Evolutionary conservation across 2,113 vertebrate species (phyloP).

Genomic region (Hippocampus barbouri): DNA sequence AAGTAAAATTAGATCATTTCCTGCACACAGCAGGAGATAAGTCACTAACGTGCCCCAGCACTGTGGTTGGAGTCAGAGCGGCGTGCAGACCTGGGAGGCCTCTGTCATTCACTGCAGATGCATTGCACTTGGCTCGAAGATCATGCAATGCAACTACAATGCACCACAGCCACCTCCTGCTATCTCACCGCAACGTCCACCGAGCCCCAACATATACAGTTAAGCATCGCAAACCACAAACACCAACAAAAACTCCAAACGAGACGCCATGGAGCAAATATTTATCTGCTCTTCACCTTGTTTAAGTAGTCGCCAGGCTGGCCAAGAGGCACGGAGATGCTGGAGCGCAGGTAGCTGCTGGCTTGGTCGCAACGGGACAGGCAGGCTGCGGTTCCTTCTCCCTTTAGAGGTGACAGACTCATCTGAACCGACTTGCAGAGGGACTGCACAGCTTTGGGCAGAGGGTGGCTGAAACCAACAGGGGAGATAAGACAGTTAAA

Average conservation of each 20-base stretch:
- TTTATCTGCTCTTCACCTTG: constrained; percentile 70
- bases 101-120: constrained; percentile 95
- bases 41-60: too few species aligned
- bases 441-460: constrained; percentile 85
- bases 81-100: constrained; percentile 72
- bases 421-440: constrained; percentile 87
- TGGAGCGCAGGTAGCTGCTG: constrained; percentile 84
- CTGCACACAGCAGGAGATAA: too few species aligned
- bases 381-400: constrained; percentile 76
- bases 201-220: neutral
- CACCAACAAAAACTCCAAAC: constrained; percentile 8
- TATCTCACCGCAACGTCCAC: constrained; percentile 39
- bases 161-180: constrained; percentile 78
- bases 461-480: constrained; percentile 76
- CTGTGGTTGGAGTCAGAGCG: constrained; percentile 17
- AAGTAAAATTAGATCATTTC: too few species aligned
- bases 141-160: constrained; percentile 99
- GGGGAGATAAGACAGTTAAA: neutral
- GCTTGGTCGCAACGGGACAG: constrained; percentile 86
- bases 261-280: neutral
- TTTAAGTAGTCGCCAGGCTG: constrained; percentile 77
- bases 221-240: neutral
- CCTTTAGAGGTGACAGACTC: constrained; percentile 83
- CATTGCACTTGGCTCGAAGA: constrained; percentile 84
- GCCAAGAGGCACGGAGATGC: constrained; percentile 73